Base-by-base conservation (phyloP, 2,888 invertebrate species). In the Macaria liturata region DNA sequence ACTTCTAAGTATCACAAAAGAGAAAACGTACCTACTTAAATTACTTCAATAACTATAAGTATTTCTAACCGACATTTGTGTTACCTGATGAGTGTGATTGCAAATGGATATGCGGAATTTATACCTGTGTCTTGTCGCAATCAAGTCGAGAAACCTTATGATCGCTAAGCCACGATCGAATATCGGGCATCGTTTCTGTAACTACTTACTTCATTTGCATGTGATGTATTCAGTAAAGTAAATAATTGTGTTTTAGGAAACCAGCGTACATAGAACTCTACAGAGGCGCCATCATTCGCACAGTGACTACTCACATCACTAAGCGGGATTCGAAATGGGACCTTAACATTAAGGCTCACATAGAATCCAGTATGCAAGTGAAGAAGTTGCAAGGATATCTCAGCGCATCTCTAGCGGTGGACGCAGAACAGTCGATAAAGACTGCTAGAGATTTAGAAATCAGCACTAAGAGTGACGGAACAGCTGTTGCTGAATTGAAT, bases 261-360 rank as follows among this genome's bases (percentile, higher is more conserved):
- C 83, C 93, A 6, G 94, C 95, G 0, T 91, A 88, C 58, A 81
- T 97, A 43, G 94, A 95, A 79, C 93, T 93, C 44, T 95, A 93
- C 75, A 92, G 95, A 66, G 88, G 91, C 0, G 93, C 94, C 1
- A 84, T 94, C 3, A 93, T 97, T 56, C 89, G 94, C 64, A 93
- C 95, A 64, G 83, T 96, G 0, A 94, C 93, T n/a, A 86, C 91
- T 66, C 76, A 84, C 30, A 78, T 76, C 1, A 67, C 71, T 31
- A 83, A 83, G 59, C 59, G 62, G 9, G 80, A 75, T 9, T 32
- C 68, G 0, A 56, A 68, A 3, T 92, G 92, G 91, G 50, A 71
- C 37, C 61, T 92, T 8, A 76, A 64, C 53, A 66, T 88, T 1
- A 75, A 72, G 52, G 80, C 77, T 4, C 74, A 82, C 62, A 66